Base-by-base conservation (phyloP, 2,888 invertebrate genomes). In the Meta bourneti region DNA sequence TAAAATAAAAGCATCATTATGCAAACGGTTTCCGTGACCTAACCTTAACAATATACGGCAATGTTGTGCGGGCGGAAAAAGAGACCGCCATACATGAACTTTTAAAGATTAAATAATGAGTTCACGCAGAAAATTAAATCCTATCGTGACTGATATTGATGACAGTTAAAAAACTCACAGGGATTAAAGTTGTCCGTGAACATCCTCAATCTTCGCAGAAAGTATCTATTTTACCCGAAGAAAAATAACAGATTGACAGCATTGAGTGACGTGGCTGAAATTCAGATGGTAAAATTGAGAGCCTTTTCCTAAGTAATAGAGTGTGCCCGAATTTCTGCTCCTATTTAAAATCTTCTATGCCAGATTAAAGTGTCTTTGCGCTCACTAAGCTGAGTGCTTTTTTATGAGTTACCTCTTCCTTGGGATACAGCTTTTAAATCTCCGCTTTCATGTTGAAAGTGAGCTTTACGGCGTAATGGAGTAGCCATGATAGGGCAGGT, bases 101-200 rank as follows among this genome's bases (percentile, higher is more conserved):
- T 11, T 19, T 70, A 19, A 16, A 77, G 71, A 86, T 78, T 70
- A 86, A 86, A 70, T 86, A 78, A 51, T 11, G 54, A 84, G n/a
- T 19, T 70, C 78, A 78, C 70, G 16, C 48, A 86, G 19, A 16
- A 86, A 86, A 86, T 86, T 86, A 79, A 86, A 86, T 79, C 79
- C n/a, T 78, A 79, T 16, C 61, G 54, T 81, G 77, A 88, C n/a
- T 61, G 80, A 86, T 78, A 71, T 49, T 51, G 20, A 48, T 79
- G 71, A 88, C 74, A 74, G 77, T 49, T 80, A 81, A 80, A 74
- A 78, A 69, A 48, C 34, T 34, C 7, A 20, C 19, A 19, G 48
- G 52, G 88, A 81, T 88, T 88, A 81, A 61, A 48, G 74, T 54
- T 88, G 69, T 88, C 81, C 54, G 61, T n/a, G 48, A 19, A 75